Base-by-base conservation (phyloP, 2,113 vertebrate species). In the Potamarius usumacintae region DNA sequence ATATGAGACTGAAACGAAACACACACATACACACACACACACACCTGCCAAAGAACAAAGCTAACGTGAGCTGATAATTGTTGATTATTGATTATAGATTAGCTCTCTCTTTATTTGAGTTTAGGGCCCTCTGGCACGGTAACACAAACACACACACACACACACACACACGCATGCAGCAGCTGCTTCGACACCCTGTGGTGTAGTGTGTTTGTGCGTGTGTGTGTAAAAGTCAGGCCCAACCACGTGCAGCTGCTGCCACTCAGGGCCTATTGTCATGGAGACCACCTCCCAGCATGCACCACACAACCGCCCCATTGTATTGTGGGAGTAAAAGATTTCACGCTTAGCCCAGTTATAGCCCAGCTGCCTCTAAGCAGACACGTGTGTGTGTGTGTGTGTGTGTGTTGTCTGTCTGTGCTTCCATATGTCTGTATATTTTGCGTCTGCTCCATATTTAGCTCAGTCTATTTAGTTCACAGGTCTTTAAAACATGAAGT, bases 1-100 rank as follows among this genome's bases (percentile, higher is more conserved):
- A 79, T 42, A 42, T n/a, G 63, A 65, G 48, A 74, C 60, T 11
- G 34, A 25, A 88, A 76, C 2, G 50, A 5, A 76, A 48, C 27
- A 2, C 76, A 71, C 62, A 62, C 55, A 88, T 89, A 87, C 90
- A 88, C 89, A 77, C 85, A 89, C 84, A 74, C 62, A 85, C 82
- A 85, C 88, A 87, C 82, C 86, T 88, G 88, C 88, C 74, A 82
- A 57, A 63, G 50, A 30, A 52, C 65, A 14, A n/a, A 76, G 67
- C 79, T 88, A 84, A 88, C 50, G 69, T 62, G 15, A 67, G 52
- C 71, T 67, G 74, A 89, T 89, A 87, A 89, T 89, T 71, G 88
- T 71, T 87, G 87, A 88, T 90, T 87, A 91, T 91, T 91, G 90
- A 89, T 88, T 91, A 91, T 91, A 90, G 90, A 91, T 91, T 90